Evolutionary conservation across 2,797 vertebrate genomes (phyloP).

Genomic region (Gastrophryne carolinensis): DNA sequence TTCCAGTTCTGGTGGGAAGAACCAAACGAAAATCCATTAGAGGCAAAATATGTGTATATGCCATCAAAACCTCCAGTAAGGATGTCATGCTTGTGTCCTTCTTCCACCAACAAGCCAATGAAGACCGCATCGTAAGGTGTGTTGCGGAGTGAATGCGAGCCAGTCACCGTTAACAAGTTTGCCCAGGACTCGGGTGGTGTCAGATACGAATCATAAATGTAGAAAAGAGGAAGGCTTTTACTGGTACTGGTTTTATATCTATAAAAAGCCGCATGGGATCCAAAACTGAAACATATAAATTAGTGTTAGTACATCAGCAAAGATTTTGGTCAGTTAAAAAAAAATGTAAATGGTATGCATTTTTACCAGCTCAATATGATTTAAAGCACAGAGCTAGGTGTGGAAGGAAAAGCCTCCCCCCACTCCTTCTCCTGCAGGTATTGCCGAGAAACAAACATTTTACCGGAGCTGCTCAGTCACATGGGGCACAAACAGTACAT

Average conservation of each 20-base stretch:
- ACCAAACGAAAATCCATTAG: slow-evolving; percentile 88
- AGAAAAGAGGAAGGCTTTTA: slow-evolving; percentile 80
- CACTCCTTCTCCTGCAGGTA: no score
- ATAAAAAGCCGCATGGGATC: slow-evolving; percentile 83
- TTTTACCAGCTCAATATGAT: no score
- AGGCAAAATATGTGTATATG: slow-evolving; percentile 88
- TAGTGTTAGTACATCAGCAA: background rate
- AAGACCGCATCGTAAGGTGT: slow-evolving; percentile 80
- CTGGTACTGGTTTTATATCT: slow-evolving; percentile 77
- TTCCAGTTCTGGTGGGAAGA: slow-evolving; percentile 86
- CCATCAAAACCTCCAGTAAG: slow-evolving; percentile 79
- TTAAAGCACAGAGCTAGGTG: no score
- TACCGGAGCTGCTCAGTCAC: no score
- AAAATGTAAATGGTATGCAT: no score
- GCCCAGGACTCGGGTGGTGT: slow-evolving; percentile 81
- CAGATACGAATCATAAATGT: slow-evolving; percentile 86
- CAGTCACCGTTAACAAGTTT: slow-evolving; percentile 74
- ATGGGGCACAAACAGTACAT: no score
- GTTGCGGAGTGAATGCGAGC: slow-evolving; percentile 77
- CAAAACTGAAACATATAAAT: slow-evolving; percentile 71
- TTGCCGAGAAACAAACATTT: no score
- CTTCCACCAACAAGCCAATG: slow-evolving; percentile 80
- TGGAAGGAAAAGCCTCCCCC: no score
- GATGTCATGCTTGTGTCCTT: slow-evolving; percentile 83
- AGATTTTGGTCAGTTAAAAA: no score